A percentile compares a stretch with the other conserved stretches of the same genome.
Conservation (phyloP, 2,113 vertebrate species). For the Leucoraja erinaceus region DNA sequence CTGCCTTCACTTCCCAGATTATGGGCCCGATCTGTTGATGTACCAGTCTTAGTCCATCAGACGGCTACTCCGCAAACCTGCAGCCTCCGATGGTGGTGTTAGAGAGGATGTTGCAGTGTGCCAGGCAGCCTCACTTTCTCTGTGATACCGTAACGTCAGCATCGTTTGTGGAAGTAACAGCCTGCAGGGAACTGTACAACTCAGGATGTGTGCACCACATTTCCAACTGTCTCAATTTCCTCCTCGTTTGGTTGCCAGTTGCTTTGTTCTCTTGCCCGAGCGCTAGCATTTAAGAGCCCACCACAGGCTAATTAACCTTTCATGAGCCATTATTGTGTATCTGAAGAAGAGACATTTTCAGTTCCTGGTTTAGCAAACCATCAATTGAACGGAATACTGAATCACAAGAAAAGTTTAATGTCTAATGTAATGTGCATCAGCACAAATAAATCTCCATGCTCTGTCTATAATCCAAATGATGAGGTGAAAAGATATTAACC, state of each 20-base stretch:
- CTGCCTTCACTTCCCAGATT: not conserved
- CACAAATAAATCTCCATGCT: not conserved
- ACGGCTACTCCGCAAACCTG: too few relatives aligned
- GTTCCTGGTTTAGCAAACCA: not conserved
- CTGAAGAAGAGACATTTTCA: conserved; percentile 1
- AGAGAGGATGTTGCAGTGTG: not conserved
- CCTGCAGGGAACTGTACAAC: not conserved
- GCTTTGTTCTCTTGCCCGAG: not conserved
- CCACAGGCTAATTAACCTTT: conserved; percentile 31
- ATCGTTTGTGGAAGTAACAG: conserved; percentile 3
- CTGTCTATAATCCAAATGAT: not conserved
- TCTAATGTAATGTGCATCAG: not conserved
- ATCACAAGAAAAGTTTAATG: not conserved
- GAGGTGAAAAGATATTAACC: conserved; percentile 15
- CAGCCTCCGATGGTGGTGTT: too few relatives aligned
- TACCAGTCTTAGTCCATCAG: not conserved
- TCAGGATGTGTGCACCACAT: not conserved
- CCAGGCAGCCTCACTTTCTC: not conserved
- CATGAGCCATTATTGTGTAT: not conserved
- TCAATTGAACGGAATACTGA: not conserved
- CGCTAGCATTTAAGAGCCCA: not conserved
- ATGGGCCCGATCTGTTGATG: conserved; percentile 4
- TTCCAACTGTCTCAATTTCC: not conserved
- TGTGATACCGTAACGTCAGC: not conserved
- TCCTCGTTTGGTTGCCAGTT: not conserved